Base-by-base conservation (phyloP, 2,888 invertebrate species). In the Neuroscelio doddi region DNA sequence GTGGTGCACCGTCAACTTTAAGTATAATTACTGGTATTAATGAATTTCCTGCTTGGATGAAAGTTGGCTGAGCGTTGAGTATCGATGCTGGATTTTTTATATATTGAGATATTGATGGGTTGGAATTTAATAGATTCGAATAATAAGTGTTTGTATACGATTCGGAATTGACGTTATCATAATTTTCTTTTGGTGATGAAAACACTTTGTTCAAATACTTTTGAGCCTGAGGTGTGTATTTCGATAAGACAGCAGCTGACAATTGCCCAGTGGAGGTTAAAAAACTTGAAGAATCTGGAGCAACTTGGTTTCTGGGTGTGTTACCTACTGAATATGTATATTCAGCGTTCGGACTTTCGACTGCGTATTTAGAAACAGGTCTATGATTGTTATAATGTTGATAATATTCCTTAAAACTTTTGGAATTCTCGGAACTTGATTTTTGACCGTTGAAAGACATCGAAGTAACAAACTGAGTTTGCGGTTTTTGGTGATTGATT, bases 71-170 rank as follows among this genome's bases (percentile, higher is more conserved):
- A 3, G 83, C 84, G 27, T 82, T 82, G 0, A 84, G 55, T 38
- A 84, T 84, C 0, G 84, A 83, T 1, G 82, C 69, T 0, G 84
- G 84, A 68, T 84, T 77, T 15, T 78, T 78, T 12, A 84, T 75
- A 52, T 84, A 84, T 36, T 84, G 83, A 1, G 80, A 80, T 12
- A 84, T 81, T 1, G 83, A 84, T 1, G 84, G 84, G 66, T 83
- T 83, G 36, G 82, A 82, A 32, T 72, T 81, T 15, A 84, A 29
- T 9, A 84, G 46, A 45, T 79, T 77, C 15, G 80, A 73, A 39
- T 84, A 84, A 3, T 71, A 73, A 0, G 75, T 55, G 24, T 72
- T 74, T 0, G 72, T 49, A 24, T 77, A 76, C 7, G 45, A 47
- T 15, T 49, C 63, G 9, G 67, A 24, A 10, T 53, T 55, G 15